Percentiles rank a stretch among this genome's conserved stretches.
phyloP scores from a whole-genome alignment of 1,140 invertebrate species.

The Lucilia sericata region DNA sequence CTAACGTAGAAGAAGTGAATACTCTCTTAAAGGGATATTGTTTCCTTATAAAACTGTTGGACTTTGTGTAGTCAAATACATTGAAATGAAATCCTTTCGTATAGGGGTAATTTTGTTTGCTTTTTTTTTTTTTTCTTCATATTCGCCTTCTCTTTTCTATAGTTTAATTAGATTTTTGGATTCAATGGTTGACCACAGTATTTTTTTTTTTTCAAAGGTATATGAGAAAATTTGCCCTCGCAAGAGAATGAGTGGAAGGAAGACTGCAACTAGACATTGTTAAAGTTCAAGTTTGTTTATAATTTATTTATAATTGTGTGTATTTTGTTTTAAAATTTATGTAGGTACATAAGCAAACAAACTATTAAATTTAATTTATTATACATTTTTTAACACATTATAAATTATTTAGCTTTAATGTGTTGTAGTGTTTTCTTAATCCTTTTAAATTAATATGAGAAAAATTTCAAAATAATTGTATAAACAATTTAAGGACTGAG shows the following conservation, averaged over 20 bases:
- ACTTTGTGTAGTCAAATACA: no score
- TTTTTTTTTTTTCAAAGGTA: background rate
- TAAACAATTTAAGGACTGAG: background rate
- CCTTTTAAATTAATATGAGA: background rate
- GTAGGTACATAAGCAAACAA: background rate
- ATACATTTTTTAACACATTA: background rate
- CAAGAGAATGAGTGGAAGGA: background rate
- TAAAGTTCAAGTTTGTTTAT: background rate
- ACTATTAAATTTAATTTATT: background rate
- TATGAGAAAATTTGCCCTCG: background rate
- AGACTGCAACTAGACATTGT: background rate
- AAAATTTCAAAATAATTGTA: background rate
- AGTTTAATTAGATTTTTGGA: background rate
- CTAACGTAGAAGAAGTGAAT: no score
- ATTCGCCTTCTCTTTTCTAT: background rate
- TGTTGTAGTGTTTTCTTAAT: background rate
- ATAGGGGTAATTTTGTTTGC: background rate
- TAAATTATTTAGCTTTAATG: background rate
- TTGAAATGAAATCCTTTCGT: no score
- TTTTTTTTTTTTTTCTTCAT: background rate
- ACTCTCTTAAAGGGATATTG: no score
- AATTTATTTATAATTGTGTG: no score
- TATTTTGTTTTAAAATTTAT: no score
- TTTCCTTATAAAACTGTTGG: no score
- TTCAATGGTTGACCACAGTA: constrained; percentile 14